Base-by-base conservation (phyloP, 2,797 vertebrate species). In the Acipenser ruthenus region DNA sequence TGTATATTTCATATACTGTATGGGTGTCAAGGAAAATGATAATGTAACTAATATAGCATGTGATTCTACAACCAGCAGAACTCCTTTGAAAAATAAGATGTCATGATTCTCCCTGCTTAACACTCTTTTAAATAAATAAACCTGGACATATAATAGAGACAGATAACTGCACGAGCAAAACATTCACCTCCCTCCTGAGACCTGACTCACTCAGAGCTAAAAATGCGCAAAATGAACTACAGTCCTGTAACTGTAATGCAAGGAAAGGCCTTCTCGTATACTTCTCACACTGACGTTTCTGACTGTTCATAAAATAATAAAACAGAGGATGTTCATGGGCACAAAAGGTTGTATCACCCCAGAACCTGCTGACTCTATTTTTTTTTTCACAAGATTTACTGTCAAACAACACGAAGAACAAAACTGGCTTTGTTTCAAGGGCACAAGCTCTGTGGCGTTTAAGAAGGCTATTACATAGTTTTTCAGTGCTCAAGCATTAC, bases 61-160 rank as follows among this genome's bases (percentile, higher is more conserved):
- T 23, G 23, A 23, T 23, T 60, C 58, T 7, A 60, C 23, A 18
- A 23, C 65, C 10, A 10, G 10, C 55, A 11, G 50, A 50, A 49
- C 55, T 49, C 6, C 55, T 10, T 8, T 63, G 37, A 18, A 61
- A 48, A 63, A 66, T n/a, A 53, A 49, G n/a, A n/a, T 61, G 59
- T 65, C 52, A 65, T 65, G 49, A 47, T 64, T 49, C 55, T 66
- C 50, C 8, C 65, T 64, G 55, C 62, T 58, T 64, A 49, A 55
- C 49, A 55, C 58, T 48, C 50, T 58, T 50, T 61, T 52, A 47
- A 70, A 68, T 68, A 63, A 68, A 68, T 64, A 62, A 64, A 71
- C 63, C 60, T 63, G 64, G 65, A 67, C 70, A 70, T 64, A 50
- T 71, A 67, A 63, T 55, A 15, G 58, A 48, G 65, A 61, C 12